phyloP scores from a whole-genome alignment of 1,140 invertebrate genomes.

The Neodiprion fabricii region DNA sequence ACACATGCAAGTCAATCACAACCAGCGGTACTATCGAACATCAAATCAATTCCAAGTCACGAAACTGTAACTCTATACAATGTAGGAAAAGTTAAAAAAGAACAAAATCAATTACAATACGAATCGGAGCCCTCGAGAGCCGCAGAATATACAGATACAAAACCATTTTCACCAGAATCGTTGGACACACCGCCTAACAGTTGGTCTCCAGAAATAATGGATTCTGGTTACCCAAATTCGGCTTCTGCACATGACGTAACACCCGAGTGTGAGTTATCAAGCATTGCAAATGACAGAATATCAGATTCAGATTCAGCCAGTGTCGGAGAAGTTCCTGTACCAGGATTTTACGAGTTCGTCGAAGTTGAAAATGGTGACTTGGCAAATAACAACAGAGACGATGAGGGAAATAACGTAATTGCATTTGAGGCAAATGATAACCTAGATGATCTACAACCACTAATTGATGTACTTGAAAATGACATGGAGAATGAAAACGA shows the following conservation, averaged over 20 bases:
- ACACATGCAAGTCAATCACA: no score
- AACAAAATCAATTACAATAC: neutral
- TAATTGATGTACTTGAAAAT: constrained; percentile 44
- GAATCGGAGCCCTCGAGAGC: neutral
- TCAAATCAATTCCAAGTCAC: neutral
- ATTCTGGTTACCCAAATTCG: constrained; percentile 64
- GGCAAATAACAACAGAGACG: constrained; percentile 65
- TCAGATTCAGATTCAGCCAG: constrained; percentile 44
- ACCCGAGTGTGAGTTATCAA: constrained; percentile 45
- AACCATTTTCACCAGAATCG: constrained; percentile 26
- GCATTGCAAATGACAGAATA: constrained; percentile 41
- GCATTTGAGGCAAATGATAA: constrained; percentile 33
- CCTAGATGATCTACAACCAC: constrained; percentile 41
- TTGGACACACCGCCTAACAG: constrained; percentile 39
- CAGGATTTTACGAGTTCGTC: constrained; percentile 35
- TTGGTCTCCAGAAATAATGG: constrained; percentile 51
- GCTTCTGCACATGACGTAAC: constrained; percentile 53
- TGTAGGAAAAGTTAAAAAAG: neutral
- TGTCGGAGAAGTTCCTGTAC: constrained; percentile 37
- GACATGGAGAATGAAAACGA: constrained; percentile 54
- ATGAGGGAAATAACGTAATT: constrained; percentile 62
- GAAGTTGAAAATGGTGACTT: constrained; percentile 64
- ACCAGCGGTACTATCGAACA: neutral
- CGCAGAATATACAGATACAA: constrained; percentile 23
- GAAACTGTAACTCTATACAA: neutral